Base-by-base conservation (phyloP, 2,888 invertebrate species). In the Alsophila aescularia region DNA sequence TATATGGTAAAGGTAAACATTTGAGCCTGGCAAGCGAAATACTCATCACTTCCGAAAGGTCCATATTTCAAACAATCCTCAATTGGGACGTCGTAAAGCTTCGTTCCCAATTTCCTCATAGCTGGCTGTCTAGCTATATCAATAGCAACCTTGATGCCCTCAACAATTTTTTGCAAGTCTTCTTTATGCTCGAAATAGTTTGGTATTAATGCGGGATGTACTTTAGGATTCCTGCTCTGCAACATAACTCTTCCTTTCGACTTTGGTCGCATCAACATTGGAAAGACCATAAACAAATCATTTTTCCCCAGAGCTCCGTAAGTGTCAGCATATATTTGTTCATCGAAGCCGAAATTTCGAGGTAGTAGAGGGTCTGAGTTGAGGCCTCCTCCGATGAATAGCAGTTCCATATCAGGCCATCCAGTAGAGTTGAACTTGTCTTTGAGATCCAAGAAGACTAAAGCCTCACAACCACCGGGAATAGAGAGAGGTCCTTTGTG, bases 191-290 rank as follows among this genome's bases (percentile, higher is more conserved):
- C 92, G 73, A 97, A 93, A 80, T 98, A 98, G 76, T 96, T 96
- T 0, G 96, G 95, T 64, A 96, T 93, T 47, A 97, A 92, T n/a
- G 93, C 84, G 0, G 97, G 96, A 67, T 94, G 93, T 0, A 93
- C 92, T 65, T 93, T 93, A 0, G 97, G 96, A 77, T 97, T 94
- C 53, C 88, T 93, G 9, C 94, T 95, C 69, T 92, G 93, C n/a
- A 98, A 87, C 78, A 88, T 91, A 0, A 96, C 81, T 57, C 93
- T 88, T 0, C 96, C 96, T 63, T 92, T 90, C n/a, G 96, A 96
- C 72, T 93, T 93, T 0, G 96, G 96, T 60, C 95, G 91, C 79
- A 96, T 93, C 27, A 96, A 75, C 87, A 96, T 95, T 0, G 96
- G 95, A 62, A 95, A 93, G 0, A 95, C 82, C 90, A 92, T 92